These are phyloP conservation scores for Saccopteryx bilineata DNA, from an alignment of 2,113 vertebrate genomes.

Conservation along the genomic window DNA sequence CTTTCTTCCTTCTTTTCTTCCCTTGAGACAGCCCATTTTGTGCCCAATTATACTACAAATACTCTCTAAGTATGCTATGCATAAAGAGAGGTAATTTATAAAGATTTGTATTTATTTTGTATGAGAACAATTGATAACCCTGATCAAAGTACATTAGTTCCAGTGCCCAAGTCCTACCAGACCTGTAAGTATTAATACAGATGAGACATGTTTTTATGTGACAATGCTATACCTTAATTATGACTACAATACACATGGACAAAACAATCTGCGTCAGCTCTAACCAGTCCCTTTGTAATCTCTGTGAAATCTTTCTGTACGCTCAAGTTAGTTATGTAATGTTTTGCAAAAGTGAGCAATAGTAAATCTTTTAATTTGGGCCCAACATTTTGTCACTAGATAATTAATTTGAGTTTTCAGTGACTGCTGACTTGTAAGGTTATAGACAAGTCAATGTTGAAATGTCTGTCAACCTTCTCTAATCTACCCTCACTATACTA, in stretches of 20 bases:
- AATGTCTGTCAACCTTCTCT: not conserved
- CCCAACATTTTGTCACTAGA: not conserved
- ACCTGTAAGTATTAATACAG: not conserved
- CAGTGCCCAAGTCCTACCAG: not conserved
- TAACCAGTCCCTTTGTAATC: not conserved
- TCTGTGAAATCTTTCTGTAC: not conserved
- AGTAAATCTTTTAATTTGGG: not conserved
- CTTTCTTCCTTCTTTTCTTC: not conserved
- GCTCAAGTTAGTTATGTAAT: not conserved
- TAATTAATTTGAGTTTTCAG: not conserved
- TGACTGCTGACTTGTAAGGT: not conserved
- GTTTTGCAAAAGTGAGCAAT: not conserved
- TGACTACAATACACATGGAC: not conserved
- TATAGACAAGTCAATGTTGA: not conserved
- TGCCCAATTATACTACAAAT: not conserved
- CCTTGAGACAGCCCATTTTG: not conserved
- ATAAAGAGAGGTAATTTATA: not conserved
- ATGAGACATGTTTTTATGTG: not conserved
- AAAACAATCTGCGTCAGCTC: not conserved
- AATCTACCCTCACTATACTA: not conserved
- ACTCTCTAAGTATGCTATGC: not conserved
- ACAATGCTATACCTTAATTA: not conserved
- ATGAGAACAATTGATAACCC: not conserved
- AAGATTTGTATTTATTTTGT: conserved; percentile 4
- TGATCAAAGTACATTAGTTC: not conserved